Conservation (phyloP, 2,888 invertebrate species). For the Gerris lacustris region DNA sequence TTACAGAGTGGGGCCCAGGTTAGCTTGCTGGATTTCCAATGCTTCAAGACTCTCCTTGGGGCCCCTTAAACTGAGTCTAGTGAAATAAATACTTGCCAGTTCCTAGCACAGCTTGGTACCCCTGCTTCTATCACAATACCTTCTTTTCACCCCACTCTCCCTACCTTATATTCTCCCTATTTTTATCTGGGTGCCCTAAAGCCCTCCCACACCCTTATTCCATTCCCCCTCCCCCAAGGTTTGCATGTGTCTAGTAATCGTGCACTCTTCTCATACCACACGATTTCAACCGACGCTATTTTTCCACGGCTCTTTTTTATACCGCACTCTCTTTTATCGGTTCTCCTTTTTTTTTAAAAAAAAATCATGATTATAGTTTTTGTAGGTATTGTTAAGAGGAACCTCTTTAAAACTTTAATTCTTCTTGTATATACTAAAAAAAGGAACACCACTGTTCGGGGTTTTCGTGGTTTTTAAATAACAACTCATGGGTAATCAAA, state of each 20-base stretch:
- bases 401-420: too few relatives aligned
- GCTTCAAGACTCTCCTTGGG: too few relatives aligned
- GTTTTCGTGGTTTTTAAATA: too few relatives aligned
- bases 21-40: too few relatives aligned
- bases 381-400: too few relatives aligned
- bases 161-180: not conserved
- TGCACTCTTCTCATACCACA: not conserved
- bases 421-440: too few relatives aligned
- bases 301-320: not conserved
- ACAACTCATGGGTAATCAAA: too few relatives aligned
- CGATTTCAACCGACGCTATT: not conserved
- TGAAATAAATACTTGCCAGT: slow-evolving; percentile 2
- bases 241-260: slow-evolving; percentile 1
- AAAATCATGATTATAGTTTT: not conserved
- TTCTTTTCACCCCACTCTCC: too few relatives aligned
- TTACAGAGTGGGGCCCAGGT: not conserved
- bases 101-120: not conserved
- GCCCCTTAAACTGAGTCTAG: not conserved
- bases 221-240: not conserved
- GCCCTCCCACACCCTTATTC: not conserved
- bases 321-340: not conserved
- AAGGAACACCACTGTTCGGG: too few relatives aligned
- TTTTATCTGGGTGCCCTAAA: not conserved
- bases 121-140: too few relatives aligned
- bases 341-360: not conserved